Evolutionary conservation across 1,140 invertebrate species (phyloP), one percentile per base, ranked within the genome.

Genomic region (Oryzaephilus surinamensis): DNA sequence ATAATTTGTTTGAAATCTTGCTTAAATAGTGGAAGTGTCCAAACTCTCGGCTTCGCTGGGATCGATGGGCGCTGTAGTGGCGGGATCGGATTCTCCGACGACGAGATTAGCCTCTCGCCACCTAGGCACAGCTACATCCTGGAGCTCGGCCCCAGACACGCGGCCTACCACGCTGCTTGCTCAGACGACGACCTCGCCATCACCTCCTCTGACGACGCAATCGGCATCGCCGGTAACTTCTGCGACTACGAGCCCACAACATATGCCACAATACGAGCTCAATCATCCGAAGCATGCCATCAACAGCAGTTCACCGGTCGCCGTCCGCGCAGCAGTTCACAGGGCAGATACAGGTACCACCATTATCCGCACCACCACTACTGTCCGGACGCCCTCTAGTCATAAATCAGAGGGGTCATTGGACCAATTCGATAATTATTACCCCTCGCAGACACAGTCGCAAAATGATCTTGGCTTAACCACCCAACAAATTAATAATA

Each of bases 271-370:
- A 34, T 44, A 36, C 43, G 14, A 14, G 39, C 24, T 35, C 18
- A 39, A 33, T 33, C 18, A 46, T 14, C 37, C 27, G 31, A 11
- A 30, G 26, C 41, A 34, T 37, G 41, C 30, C 54, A n/a, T n/a
- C n/a, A n/a, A n/a, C n/a, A 43, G 28, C 45, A 51, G 37, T 41
- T 49, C 54, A 23, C 60, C 55, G 40, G 57, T 58, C 41, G 58
- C 55, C 57, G 58, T 60, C 32, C 57, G 51, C 58, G 58, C 60
- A 58, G 58, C 60, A 51, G 60, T 61, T 57, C 60, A 61, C 60
- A 62, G 55, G 54, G 54, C 54, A 38, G 60, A 62, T 50, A 62
- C 58, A 58, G 58, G 55, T 59, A 62, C 60, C 57, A 58, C 55
- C 59, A 59, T 35, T 36, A 43, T 23, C 29, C 40, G 18, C 41